Evolutionary conservation across 2,113 vertebrate species (phyloP).

Genomic region (Python bivittatus): DNA sequence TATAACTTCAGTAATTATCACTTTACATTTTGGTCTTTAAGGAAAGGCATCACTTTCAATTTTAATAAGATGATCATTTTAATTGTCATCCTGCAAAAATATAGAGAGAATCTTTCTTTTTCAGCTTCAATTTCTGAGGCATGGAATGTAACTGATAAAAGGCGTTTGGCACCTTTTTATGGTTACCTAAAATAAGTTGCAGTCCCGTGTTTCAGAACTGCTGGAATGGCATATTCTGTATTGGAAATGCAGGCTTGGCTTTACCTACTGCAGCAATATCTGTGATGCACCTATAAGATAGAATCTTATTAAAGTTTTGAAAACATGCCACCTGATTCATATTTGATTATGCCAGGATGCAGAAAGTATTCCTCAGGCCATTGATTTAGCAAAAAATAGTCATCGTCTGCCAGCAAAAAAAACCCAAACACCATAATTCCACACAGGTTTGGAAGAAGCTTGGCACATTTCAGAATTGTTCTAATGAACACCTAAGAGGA

Average conservation of each 20-base stretch:
- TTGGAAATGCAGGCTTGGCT: conserved; percentile 1
- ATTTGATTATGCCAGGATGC: not conserved
- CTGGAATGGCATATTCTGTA: not conserved
- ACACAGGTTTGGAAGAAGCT: not conserved
- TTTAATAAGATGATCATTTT: not conserved
- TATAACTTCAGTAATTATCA: conserved; percentile 2
- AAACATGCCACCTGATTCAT: not conserved
- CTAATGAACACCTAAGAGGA: rapidly evolving
- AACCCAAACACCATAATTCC: not conserved
- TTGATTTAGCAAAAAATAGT: not conserved
- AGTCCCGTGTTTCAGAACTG: not conserved
- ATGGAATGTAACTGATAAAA: not conserved
- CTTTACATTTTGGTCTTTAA: conserved; percentile 31
- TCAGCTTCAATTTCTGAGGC: conserved; percentile 12
- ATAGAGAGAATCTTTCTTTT: not conserved
- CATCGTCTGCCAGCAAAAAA: not conserved
- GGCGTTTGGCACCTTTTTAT: conserved; percentile 15
- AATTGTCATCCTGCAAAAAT: not conserved
- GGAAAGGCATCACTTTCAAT: not conserved
- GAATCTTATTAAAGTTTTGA: conserved; percentile 15
- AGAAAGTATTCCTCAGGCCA: not conserved
- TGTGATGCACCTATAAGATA: not conserved
- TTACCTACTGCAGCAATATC: not conserved
- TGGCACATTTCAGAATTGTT: conserved; percentile 14
- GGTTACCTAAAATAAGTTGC: not conserved